phyloP scores from a whole-genome alignment of 2,113 vertebrate genomes.

The Pyxicephalus adspersus region DNA sequence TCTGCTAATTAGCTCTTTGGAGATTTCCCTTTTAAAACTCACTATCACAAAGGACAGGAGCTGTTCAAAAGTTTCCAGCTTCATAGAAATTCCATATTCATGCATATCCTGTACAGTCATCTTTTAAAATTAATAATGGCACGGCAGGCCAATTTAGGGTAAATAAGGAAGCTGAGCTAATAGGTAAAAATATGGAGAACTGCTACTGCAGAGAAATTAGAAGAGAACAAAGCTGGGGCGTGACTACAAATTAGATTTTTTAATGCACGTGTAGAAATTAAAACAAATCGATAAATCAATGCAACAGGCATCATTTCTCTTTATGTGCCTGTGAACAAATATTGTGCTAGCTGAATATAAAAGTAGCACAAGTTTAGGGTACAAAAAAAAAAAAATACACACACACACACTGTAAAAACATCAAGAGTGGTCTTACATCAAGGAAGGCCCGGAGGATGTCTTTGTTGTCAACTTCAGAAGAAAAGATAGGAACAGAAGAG shows the following conservation, averaged over 20 bases:
- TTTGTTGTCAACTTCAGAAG: conserved; percentile 99
- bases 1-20: conserved; percentile 99
- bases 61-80: conserved; percentile 86
- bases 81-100: conserved; percentile 87
- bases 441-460: conserved; percentile 99
- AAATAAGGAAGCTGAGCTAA: conserved; percentile 67
- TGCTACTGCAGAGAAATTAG: conserved; percentile 74
- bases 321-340: conserved; percentile 99
- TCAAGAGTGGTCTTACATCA: conserved; percentile 99
- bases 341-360: conserved; percentile 99
- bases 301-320: conserved; percentile 92
- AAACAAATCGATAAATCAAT: conserved; percentile 67
- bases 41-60: conserved; percentile 84
- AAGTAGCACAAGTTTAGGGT: conserved; percentile 98
- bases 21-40: conserved; percentile 97
- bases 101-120: conserved; percentile 72
- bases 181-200: conserved; percentile 64
- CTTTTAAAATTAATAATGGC: conserved; percentile 84
- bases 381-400: conserved; percentile 84
- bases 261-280: conserved; percentile 68
- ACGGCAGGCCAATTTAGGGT: conserved; percentile 82
- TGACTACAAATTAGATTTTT: conserved; percentile 59
- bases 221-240: conserved; percentile 62
- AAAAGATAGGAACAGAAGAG: conserved; percentile 99
- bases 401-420: conserved; percentile 83